Conservation (phyloP, 2,888 invertebrate genomes). For the Ectemnius cavifrons region DNA sequence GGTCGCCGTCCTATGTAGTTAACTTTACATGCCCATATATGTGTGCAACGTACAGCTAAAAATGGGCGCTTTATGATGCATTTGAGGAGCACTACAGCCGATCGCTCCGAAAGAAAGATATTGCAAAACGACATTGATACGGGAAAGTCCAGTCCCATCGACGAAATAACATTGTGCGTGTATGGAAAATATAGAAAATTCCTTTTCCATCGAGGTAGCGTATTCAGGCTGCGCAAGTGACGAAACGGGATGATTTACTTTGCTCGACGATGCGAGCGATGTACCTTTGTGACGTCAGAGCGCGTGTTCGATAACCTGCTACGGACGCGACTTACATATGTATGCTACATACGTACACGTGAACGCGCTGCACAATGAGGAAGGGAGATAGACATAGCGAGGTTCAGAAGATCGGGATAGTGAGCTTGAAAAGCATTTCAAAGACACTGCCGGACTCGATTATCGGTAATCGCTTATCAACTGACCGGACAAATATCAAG, state of each 20-base stretch:
- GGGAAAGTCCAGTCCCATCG: not conserved
- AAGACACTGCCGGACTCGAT: constrained; percentile 53
- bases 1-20: constrained; percentile 14
- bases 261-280: constrained; percentile 74
- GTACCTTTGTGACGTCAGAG: constrained; percentile 76
- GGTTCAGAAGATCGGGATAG: constrained; percentile 33
- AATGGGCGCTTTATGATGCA: constrained; percentile 47
- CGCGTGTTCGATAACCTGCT: constrained; percentile 68
- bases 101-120: constrained; percentile 35
- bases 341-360: constrained; percentile 36
- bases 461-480: constrained; percentile 43
- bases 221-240: constrained; percentile 67
- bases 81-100: constrained; percentile 40
- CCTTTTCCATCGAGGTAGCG: constrained; percentile 43
- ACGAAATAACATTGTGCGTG: constrained; percentile 7
- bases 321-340: constrained; percentile 58
- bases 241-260: constrained; percentile 72
- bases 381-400: constrained; percentile 41
- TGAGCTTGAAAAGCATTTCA: constrained; percentile 54
- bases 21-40: not conserved
- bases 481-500: constrained; percentile 18
- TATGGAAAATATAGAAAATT: constrained; percentile 28
- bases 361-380: constrained; percentile 49
- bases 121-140: constrained; percentile 9
- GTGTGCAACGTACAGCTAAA: constrained; percentile 35